A percentile compares a stretch with the other conserved stretches of the same genome.
Conservation (phyloP, 2,888 invertebrate genomes). For the Drosophila fungiperda region DNA sequence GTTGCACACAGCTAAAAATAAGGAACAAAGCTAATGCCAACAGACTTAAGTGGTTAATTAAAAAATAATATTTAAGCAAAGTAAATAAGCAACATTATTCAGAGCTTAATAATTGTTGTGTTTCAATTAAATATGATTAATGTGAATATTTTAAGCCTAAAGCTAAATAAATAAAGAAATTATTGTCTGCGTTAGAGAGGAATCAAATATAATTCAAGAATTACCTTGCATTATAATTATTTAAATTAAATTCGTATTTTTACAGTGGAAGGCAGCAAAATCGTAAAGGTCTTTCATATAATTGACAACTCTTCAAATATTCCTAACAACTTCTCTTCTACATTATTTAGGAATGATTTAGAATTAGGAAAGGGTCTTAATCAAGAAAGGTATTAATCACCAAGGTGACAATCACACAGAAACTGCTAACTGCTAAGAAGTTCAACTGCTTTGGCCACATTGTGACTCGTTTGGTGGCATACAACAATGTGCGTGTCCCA, state of each 20-base stretch:
- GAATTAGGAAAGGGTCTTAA: neutral
- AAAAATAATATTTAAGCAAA: conserved; percentile 4
- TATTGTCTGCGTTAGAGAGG: neutral
- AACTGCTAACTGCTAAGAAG: neutral
- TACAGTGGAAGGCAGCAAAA: too few species aligned
- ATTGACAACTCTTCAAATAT: neutral
- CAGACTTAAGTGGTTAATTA: conserved; percentile 2
- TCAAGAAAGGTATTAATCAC: neutral
- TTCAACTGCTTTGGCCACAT: neutral
- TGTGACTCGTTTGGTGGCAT: conserved; percentile 27
- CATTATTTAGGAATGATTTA: neutral
- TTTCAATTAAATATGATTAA: neutral
- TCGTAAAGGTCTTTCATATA: neutral
- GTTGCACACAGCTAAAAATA: conserved; percentile 8
- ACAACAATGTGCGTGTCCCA: conserved; percentile 36
- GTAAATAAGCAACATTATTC: neutral
- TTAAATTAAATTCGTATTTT: neutral
- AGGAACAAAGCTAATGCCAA: neutral
- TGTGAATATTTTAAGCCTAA: neutral
- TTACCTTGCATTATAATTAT: neutral
- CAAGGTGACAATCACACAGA: neutral
- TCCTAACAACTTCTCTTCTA: neutral
- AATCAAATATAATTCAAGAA: neutral
- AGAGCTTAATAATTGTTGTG: neutral
- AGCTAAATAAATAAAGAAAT: neutral